Evolutionary conservation across 2,888 invertebrate species (phyloP).

Genomic region (Ormia ochracea): DNA sequence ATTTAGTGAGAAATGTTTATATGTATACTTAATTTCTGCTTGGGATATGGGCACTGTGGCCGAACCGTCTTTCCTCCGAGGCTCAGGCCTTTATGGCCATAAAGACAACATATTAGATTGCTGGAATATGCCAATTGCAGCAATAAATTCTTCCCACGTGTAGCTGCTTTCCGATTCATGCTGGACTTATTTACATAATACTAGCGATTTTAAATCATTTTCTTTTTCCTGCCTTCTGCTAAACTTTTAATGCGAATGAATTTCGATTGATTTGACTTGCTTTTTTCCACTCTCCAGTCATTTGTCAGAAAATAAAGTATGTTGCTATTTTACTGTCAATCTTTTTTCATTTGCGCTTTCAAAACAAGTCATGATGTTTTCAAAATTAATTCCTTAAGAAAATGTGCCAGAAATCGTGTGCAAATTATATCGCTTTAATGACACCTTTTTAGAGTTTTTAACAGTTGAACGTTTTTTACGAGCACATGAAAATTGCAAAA

Average conservation of each 20-base stretch:
- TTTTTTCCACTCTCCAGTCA: neutral
- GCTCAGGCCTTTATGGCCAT: no score
- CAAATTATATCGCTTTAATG: constrained; percentile 1
- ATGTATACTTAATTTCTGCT: no score
- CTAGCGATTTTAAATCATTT: no score
- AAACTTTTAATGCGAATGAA: neutral
- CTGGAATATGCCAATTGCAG: no score
- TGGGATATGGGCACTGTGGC: no score
- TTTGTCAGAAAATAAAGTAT: constrained; percentile 2
- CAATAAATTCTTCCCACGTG: no score
- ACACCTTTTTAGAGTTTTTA: neutral
- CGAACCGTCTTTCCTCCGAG: no score
- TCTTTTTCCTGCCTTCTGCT: neutral
- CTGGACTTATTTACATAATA: no score
- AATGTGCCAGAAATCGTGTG: constrained; percentile 21
- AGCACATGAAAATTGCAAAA: neutral
- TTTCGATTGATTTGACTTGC: neutral
- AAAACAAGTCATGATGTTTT: neutral
- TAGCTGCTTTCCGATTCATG: no score
- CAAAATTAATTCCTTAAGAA: constrained; percentile 23
- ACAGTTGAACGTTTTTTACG: neutral
- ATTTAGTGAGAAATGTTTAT: no score
- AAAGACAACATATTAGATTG: no score
- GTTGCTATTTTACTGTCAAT: constrained; percentile 15
- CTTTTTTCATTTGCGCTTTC: neutral